Conservation (phyloP, 1,140 invertebrate species). For the Zaprionus capensis region DNA sequence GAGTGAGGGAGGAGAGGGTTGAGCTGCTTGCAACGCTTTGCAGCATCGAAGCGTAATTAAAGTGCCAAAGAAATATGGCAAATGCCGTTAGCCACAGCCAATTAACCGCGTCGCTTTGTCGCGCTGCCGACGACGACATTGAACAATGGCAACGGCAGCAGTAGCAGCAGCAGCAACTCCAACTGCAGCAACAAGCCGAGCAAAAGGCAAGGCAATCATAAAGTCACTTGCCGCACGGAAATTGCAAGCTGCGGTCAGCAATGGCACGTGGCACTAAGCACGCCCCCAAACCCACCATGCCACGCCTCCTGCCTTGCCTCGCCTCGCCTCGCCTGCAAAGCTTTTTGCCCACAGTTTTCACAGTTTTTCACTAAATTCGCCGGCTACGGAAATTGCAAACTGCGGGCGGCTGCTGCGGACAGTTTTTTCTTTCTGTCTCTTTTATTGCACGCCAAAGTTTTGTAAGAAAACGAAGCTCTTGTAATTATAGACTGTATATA, state of each 20-base stretch:
- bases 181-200: background rate
- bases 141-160: conserved; percentile 46
- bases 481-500: conserved; percentile 8
- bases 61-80: conserved; percentile 59
- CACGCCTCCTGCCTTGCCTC: no score
- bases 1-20: background rate
- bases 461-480: conserved; percentile 53
- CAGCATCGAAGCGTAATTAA: conserved; percentile 63
- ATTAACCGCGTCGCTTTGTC: conserved; percentile 52
- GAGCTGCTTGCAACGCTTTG: background rate
- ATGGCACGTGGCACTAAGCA: conserved; percentile 46
- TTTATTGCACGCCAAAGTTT: background rate
- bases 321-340: conserved; percentile 18
- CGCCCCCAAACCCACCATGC: background rate
- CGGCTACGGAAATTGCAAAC: conserved; percentile 8
- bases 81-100: conserved; percentile 50
- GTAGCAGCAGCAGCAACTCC: conserved; percentile 1
- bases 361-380: conserved; percentile 13
- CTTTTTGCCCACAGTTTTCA: conserved; percentile 9
- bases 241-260: conserved; percentile 73
- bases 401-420: background rate
- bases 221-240: conserved; percentile 76
- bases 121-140: conserved; percentile 2
- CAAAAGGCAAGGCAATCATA: conserved; percentile 64
- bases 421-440: conserved; percentile 6